Conservation (phyloP, 2,797 vertebrate genomes). For the Danio tinwini region DNA sequence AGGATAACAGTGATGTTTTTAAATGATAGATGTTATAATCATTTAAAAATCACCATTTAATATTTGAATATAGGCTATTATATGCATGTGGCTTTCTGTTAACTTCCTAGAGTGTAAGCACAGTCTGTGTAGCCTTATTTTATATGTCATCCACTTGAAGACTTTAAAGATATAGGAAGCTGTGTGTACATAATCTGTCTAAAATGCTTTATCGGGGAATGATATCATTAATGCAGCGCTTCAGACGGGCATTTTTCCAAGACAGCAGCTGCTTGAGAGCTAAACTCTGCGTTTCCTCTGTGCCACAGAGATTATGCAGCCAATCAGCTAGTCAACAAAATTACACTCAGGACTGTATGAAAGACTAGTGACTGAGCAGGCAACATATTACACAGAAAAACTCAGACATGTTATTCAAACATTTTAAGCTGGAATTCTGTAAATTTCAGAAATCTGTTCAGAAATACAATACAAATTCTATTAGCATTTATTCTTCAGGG, state of each 20-base stretch:
- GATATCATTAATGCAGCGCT: constrained; percentile 13
- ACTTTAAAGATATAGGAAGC: neutral
- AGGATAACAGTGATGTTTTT: too few species aligned
- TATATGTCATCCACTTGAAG: neutral
- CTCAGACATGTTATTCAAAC: too few species aligned
- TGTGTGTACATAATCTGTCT: neutral
- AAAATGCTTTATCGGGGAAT: neutral
- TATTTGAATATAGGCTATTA: too few species aligned
- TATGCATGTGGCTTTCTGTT: too few species aligned
- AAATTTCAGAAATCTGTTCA: too few species aligned
- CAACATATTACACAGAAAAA: too few species aligned
- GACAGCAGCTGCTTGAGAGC: constrained; percentile 33
- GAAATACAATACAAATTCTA: too few species aligned
- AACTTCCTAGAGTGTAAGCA: neutral
- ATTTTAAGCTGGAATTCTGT: too few species aligned
- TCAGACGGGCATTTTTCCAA: constrained; percentile 32
- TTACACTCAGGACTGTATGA: constrained; percentile 20
- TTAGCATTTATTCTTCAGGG: too few species aligned
- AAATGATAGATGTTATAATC: too few species aligned
- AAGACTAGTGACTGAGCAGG: neutral
- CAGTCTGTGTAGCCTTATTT: neutral
- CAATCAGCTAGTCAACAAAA: constrained; percentile 44
- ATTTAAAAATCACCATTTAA: too few species aligned
- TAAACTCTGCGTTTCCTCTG: constrained; percentile 41
- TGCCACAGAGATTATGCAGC: constrained; percentile 34